phyloP scores from a whole-genome alignment of 2,888 invertebrate genomes.

The Drosophila testacea region DNA sequence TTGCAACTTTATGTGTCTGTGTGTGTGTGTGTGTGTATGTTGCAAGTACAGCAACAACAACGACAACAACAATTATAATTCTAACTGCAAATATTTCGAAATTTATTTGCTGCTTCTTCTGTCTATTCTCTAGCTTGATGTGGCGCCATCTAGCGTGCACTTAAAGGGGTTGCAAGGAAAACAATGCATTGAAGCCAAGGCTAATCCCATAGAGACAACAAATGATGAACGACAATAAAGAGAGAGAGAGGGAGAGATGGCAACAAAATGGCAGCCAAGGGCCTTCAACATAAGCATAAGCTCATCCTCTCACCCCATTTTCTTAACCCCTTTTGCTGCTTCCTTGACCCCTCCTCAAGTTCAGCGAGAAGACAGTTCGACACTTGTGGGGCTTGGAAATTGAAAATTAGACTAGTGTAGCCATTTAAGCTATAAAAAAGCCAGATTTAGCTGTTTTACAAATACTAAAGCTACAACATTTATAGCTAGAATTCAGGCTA shows the following conservation, averaged over 20 bases:
- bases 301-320: neutral
- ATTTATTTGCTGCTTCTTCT: slow-evolving; percentile 26
- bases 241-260: slow-evolving; percentile 10
- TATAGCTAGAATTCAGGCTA: no score
- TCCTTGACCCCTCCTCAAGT: slow-evolving; percentile 6
- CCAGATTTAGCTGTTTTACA: no score
- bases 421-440: no score
- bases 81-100: slow-evolving; percentile 8
- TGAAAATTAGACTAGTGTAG: slow-evolving; percentile 13
- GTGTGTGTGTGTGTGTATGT: neutral
- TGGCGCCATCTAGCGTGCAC: slow-evolving; percentile 53
- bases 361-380: neutral
- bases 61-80: no score
- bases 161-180: neutral
- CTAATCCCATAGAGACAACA: slow-evolving; percentile 44
- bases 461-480: no score
- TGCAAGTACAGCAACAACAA: no score
- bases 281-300: slow-evolving; percentile 27
- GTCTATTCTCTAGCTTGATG: slow-evolving; percentile 1
- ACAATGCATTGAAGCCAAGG: slow-evolving; percentile 41
- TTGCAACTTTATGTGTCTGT: slow-evolving; percentile 10
- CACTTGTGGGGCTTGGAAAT: slow-evolving; percentile 67
- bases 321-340: neutral
- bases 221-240: slow-evolving; percentile 29
- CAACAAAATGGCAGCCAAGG: slow-evolving; percentile 61